These are phyloP conservation scores for Oscheius sp. DNA, from an alignment of 1,140 invertebrate species.

Conservation along the genomic window DNA sequence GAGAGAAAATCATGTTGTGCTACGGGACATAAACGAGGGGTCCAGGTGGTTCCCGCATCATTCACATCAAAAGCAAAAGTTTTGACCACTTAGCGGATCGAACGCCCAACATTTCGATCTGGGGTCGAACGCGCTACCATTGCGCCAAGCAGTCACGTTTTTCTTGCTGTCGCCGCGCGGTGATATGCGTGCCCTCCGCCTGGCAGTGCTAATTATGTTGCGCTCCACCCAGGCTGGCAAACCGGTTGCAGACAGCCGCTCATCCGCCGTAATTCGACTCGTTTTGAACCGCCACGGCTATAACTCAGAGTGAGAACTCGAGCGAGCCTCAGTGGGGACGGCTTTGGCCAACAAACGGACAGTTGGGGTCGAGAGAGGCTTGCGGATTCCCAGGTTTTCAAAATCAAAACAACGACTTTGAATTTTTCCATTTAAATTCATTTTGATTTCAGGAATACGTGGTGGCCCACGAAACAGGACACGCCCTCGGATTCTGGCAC, in stretches of 20 bases:
- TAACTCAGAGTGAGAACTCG: not conserved
- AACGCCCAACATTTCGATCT: conserved; percentile 37
- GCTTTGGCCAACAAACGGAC: too few relatives aligned
- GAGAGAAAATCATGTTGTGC: not conserved
- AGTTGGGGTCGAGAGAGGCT: too few relatives aligned
- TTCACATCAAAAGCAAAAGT: too few relatives aligned
- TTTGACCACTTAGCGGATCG: too few relatives aligned
- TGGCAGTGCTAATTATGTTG: not conserved
- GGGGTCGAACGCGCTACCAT: conserved; percentile 36
- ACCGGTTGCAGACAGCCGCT: not conserved
- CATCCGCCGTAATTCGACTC: conserved; percentile 5
- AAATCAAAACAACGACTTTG: too few relatives aligned
- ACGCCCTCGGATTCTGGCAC: conserved; percentile 62
- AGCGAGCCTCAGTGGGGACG: not conserved
- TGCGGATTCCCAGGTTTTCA: too few relatives aligned
- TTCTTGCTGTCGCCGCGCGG: too few relatives aligned
- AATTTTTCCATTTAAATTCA: too few relatives aligned
- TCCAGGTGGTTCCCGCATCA: too few relatives aligned
- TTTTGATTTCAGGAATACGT: conserved; percentile 58
- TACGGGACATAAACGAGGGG: too few relatives aligned
- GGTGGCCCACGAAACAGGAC: conserved; percentile 62
- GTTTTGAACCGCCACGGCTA: not conserved
- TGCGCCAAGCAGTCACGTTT: conserved; percentile 31
- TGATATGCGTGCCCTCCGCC: too few relatives aligned
- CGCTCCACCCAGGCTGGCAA: not conserved